phyloP scores from a whole-genome alignment of 2,888 invertebrate genomes.

The Resseliella maxima region DNA sequence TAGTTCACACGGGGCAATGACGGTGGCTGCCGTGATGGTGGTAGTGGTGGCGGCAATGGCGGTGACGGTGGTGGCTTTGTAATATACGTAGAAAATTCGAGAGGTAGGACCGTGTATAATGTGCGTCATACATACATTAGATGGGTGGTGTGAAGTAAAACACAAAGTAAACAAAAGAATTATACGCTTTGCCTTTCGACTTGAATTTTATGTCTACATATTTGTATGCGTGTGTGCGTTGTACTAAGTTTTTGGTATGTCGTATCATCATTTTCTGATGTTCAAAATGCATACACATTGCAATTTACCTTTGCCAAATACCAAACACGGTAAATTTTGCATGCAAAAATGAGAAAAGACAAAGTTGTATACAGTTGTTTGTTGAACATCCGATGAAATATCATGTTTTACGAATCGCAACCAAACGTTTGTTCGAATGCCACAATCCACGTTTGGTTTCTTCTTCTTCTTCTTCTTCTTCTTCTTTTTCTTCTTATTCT shows the following conservation, averaged over 20 bases:
- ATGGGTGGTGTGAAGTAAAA: background rate
- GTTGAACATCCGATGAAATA: conserved; percentile 36
- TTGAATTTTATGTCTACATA: background rate
- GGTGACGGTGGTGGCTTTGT: background rate
- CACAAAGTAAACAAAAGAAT: background rate
- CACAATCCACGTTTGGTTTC: background rate
- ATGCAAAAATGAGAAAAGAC: too few species aligned
- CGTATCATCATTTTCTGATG: background rate
- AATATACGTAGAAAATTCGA: conserved; percentile 7
- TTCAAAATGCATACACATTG: background rate
- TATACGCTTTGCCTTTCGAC: conserved; percentile 13
- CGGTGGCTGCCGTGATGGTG: background rate
- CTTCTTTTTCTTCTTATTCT: too few species aligned
- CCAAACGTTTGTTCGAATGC: background rate
- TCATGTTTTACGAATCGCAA: background rate
- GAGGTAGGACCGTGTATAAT: background rate
- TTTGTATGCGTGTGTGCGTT: background rate
- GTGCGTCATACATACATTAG: background rate
- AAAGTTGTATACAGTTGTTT: background rate
- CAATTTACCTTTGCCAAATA: background rate
- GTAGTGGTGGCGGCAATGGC: background rate
- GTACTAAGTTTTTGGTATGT: background rate
- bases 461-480: background rate
- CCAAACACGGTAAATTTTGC: conserved; percentile 12
- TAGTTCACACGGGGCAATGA: too few species aligned